Percentiles rank a stretch among this genome's conserved stretches.
phyloP scores from a whole-genome alignment of 1,140 invertebrate species.

The Drosophila kurseongensis region DNA sequence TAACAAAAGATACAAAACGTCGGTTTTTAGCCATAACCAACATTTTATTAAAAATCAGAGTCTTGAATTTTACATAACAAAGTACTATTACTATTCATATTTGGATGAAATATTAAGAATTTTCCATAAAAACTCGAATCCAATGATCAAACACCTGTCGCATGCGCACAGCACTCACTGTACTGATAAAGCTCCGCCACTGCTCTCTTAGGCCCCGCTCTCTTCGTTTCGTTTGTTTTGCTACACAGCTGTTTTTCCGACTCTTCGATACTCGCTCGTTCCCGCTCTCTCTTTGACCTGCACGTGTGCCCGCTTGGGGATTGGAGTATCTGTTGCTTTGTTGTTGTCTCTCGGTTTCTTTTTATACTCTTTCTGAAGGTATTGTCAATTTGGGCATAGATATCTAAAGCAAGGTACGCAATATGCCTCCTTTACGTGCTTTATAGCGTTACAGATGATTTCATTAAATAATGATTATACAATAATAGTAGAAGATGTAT shows the following conservation, averaged over 20 bases:
- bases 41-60: too few relatives aligned
- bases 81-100: background rate
- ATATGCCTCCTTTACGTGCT: too few relatives aligned
- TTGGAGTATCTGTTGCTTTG: slow-evolving; percentile 39
- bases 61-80: too few relatives aligned
- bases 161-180: slow-evolving; percentile 17
- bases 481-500: too few relatives aligned
- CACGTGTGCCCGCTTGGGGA: slow-evolving; percentile 42
- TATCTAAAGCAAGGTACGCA: too few relatives aligned
- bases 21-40: too few relatives aligned
- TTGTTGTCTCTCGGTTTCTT: slow-evolving; percentile 28
- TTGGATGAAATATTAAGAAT: background rate
- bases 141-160: slow-evolving; percentile 1
- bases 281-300: slow-evolving; percentile 20
- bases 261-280: slow-evolving; percentile 11
- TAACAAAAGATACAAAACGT: too few relatives aligned
- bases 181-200: slow-evolving; percentile 26
- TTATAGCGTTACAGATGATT: too few relatives aligned
- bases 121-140: background rate
- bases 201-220: slow-evolving; percentile 36
- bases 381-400: background rate
- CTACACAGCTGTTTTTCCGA: slow-evolving; percentile 46
- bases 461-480: too few relatives aligned
- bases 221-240: slow-evolving; percentile 53
- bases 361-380: slow-evolving; percentile 2